These are phyloP conservation scores for Diuraphis noxia DNA, from an alignment of 1,140 invertebrate genomes.

Conservation along the genomic window DNA sequence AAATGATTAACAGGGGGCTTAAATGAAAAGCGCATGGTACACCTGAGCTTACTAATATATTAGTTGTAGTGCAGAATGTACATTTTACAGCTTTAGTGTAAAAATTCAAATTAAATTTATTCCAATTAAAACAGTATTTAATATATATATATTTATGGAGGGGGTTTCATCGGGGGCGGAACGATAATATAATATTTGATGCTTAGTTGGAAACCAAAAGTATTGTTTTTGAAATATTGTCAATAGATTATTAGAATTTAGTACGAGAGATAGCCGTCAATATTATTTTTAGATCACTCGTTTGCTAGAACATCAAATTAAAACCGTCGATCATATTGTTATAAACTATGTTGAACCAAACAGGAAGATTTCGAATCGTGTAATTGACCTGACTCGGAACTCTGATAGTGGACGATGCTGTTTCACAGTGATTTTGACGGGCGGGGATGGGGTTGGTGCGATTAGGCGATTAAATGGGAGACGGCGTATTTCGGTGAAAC, in stretches of 20 bases:
- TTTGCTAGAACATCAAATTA: not conserved
- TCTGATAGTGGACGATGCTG: not conserved
- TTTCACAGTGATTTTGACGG: not conserved
- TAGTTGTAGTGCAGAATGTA: too few relatives aligned
- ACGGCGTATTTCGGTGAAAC: conserved; percentile 25
- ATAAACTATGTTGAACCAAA: not conserved
- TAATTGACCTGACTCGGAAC: not conserved
- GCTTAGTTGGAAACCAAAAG: not conserved
- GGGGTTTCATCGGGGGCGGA: too few relatives aligned
- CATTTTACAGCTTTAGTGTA: too few relatives aligned
- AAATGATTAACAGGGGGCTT: not conserved
- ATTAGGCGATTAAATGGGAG: conserved; percentile 31
- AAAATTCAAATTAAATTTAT: too few relatives aligned
- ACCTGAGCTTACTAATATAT: too few relatives aligned
- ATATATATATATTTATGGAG: too few relatives aligned
- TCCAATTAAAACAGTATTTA: too few relatives aligned
- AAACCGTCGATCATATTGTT: not conserved
- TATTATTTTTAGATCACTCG: not conserved
- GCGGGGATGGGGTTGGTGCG: too few relatives aligned
- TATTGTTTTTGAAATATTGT: not conserved
- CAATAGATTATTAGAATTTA: not conserved
- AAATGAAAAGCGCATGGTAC: too few relatives aligned
- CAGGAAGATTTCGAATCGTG: not conserved
- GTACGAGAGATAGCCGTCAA: not conserved
- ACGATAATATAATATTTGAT: not conserved